Evolutionary conservation across 2,888 invertebrate species (phyloP).

Genomic region (Thymelicus lineola): DNA sequence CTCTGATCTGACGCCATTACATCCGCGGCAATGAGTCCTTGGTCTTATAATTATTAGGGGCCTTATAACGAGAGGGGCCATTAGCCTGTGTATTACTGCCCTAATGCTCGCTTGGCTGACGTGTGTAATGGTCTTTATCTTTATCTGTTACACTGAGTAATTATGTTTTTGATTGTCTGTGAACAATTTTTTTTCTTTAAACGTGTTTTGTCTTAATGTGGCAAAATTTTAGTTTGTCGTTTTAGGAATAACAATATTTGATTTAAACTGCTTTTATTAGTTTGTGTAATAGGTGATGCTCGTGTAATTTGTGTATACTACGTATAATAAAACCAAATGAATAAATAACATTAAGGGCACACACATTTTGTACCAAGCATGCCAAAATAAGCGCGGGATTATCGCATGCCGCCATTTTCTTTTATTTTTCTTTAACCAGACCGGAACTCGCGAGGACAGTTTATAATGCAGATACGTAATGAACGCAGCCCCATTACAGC

Average conservation of each 20-base stretch:
- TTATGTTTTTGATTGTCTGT: constrained; percentile 35
- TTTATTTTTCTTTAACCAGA: constrained; percentile 7
- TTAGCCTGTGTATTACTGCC: constrained; percentile 63
- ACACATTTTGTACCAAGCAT: neutral
- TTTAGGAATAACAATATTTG: neutral
- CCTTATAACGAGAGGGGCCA: constrained; percentile 63
- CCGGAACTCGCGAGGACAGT: constrained; percentile 29
- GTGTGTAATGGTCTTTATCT: constrained; percentile 61
- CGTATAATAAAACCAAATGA: too few species aligned
- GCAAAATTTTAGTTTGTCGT: constrained; percentile 10
- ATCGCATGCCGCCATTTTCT: constrained; percentile 18
- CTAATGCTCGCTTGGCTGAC: constrained; percentile 58
- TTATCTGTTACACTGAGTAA: constrained; percentile 46
- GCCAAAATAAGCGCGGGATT: neutral
- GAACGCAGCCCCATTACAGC: constrained; percentile 24
- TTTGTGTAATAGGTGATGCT: too few species aligned
- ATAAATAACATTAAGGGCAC: too few species aligned
- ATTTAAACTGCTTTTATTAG: too few species aligned
- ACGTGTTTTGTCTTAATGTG: constrained; percentile 19
- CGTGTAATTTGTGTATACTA: too few species aligned
- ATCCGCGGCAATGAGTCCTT: constrained; percentile 50
- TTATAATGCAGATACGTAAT: constrained; percentile 28
- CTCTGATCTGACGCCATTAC: constrained; percentile 51
- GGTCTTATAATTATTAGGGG: constrained; percentile 70
- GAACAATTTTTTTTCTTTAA: constrained; percentile 13